phyloP scores from a whole-genome alignment of 2,888 invertebrate genomes.

The Cylloceria caligata region DNA sequence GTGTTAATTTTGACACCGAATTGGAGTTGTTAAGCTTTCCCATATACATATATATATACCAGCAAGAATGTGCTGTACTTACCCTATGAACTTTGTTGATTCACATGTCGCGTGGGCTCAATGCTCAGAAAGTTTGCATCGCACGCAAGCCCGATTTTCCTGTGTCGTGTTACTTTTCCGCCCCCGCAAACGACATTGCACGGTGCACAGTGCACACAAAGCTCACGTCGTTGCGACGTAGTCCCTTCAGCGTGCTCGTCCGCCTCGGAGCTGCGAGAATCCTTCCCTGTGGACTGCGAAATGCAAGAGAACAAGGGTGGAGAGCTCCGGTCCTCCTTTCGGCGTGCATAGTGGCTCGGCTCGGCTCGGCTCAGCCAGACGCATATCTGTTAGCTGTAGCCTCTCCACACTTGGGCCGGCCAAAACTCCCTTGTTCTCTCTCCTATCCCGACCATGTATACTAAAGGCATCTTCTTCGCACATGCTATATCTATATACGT shows the following conservation, averaged over 20 bases:
- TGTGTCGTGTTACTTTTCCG: not conserved
- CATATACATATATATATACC: no score
- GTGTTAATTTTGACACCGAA: not conserved
- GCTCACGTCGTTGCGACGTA: not conserved
- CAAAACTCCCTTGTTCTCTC: not conserved
- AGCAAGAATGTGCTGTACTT: not conserved
- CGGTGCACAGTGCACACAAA: not conserved
- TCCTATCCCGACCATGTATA: not conserved
- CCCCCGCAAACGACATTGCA: not conserved
- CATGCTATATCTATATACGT: not conserved
- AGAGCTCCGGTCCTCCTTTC: not conserved
- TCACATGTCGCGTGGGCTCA: conserved; percentile 9
- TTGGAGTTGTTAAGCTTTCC: not conserved
- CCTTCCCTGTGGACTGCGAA: not conserved
- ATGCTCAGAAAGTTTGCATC: not conserved
- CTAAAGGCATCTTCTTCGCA: conserved; percentile 11
- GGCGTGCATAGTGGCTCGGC: not conserved
- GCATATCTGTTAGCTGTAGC: not conserved
- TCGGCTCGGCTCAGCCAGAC: not conserved
- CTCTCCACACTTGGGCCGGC: conserved; percentile 14
- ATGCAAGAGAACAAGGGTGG: not conserved
- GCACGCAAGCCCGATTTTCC: not conserved
- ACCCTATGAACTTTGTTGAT: conserved; percentile 7
- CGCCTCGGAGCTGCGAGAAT: not conserved
- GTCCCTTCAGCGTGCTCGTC: not conserved